Evolutionary conservation across 2,888 invertebrate genomes (phyloP), one percentile per base, ranked within the genome.

Genomic region (Trissoscelio sp.): DNA sequence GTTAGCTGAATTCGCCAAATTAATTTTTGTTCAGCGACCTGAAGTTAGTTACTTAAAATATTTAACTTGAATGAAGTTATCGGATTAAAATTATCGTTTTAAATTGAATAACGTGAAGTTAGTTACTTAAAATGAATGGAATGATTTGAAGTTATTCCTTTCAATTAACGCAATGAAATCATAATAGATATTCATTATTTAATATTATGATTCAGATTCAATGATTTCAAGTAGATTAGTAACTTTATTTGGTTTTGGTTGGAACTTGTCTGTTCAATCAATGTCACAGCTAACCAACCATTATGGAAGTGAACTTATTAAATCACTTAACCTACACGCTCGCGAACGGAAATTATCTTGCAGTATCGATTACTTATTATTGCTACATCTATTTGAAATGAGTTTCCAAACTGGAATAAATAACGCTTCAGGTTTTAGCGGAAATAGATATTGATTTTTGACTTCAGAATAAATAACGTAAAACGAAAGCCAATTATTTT

Each of bases 321-420:
- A 42, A 42, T 12, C 67, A 55, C 18, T 53, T 55, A 42, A 55
- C 28, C 12, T n/a, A 31, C 24, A 7, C 39, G 12, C n/a, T 20
- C 31, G 51, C 22, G 39, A 24, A 16, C 62, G 31, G n/a, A 46
- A 31, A 48, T 53, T 55, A 67, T 67, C 42, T 51, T 31, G 12
- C 24, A 55, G 28, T 42, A 67, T 67, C 18, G 67, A 67, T 67
- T 67, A 55, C 20, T 67, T 67, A 67, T 67, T 67, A 55, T 67
- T 22, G 42, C 18, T n/a, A 5, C 24, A 53, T 53, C 11, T 53
- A 66, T 51, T 53, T 53, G 22, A 48, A 24, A 16, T 31, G 67
- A 31, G 67, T 67, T 55, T 28, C 24, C 20, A n/a, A 42, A 24
- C 42, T 22, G n/a, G 53, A 53, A 67, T 51, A 67, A 67, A 67